These are phyloP conservation scores for Myotis daubentonii DNA, from an alignment of 2,797 vertebrate genomes.

Conservation along the genomic window DNA sequence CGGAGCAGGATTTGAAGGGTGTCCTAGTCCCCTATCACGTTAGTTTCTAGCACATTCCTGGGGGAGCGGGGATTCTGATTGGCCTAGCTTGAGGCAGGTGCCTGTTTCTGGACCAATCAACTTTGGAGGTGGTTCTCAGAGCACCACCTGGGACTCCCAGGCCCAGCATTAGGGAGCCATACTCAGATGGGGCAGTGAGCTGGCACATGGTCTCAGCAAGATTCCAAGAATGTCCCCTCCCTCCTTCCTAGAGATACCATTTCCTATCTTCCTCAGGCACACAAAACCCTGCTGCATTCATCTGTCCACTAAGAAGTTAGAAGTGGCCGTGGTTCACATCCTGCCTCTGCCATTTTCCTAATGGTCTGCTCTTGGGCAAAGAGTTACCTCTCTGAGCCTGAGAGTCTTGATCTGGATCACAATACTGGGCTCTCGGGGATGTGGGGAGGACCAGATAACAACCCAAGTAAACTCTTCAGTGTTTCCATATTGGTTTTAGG, in stretches of 20 bases:
- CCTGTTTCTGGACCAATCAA: neutral
- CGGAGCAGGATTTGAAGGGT: fast-evolving
- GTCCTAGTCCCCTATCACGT: fast-evolving
- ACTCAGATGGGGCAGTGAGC: neutral
- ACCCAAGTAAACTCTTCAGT: neutral
- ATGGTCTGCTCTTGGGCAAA: neutral
- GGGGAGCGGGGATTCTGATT: neutral
- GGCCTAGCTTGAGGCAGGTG: neutral
- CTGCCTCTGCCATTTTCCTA: neutral
- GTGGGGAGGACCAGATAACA: neutral
- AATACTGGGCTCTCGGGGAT: neutral
- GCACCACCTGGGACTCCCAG: neutral
- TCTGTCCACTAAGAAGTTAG: neutral
- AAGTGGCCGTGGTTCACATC: neutral
- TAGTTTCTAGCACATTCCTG: fast-evolving
- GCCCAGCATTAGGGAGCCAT: neutral
- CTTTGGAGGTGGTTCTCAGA: neutral
- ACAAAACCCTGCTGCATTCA: neutral
- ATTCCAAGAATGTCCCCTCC: neutral
- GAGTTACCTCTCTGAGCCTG: neutral
- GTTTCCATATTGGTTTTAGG: neutral
- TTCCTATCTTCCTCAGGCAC: neutral
- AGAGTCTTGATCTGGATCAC: neutral
- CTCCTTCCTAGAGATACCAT: neutral
- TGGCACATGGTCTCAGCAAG: neutral